Conservation (phyloP, 2,888 invertebrate genomes). For the Phrixothrix hirtus region DNA sequence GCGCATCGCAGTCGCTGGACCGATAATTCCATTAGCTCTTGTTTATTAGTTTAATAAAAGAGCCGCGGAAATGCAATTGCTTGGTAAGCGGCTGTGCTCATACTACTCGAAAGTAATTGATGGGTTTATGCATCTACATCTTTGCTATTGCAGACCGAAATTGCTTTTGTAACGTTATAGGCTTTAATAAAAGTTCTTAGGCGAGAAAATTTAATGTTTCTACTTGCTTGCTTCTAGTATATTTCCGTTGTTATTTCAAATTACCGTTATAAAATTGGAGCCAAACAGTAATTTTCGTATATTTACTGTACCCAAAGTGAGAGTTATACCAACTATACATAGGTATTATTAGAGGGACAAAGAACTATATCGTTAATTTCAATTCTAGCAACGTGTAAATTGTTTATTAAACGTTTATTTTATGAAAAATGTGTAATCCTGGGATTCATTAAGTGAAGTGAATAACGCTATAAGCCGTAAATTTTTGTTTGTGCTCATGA, state of each 20-base stretch:
- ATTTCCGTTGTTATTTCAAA: constrained; percentile 7
- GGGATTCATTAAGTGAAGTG: background rate
- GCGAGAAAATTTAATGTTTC: constrained; percentile 13
- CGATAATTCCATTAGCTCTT: constrained; percentile 32
- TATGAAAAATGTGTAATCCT: background rate
- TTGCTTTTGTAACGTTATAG: constrained; percentile 18
- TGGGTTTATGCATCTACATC: constrained; percentile 24
- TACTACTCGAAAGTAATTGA: constrained; percentile 20
- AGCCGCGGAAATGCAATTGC: constrained; percentile 32
- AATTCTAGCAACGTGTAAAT: too few relatives aligned
- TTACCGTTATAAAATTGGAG: constrained; percentile 9
- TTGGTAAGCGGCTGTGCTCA: constrained; percentile 21
- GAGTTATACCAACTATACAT: too few relatives aligned
- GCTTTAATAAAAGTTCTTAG: constrained; percentile 19
- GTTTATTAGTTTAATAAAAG: constrained; percentile 35
- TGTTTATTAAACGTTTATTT: background rate
- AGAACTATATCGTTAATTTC: too few relatives aligned
- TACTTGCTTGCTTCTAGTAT: constrained; percentile 6
- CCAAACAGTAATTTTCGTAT: background rate
- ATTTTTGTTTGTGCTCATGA: background rate
- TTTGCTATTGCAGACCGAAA: constrained; percentile 11
- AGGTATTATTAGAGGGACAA: too few relatives aligned
- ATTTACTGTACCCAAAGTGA: background rate
- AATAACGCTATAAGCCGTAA: too few relatives aligned
- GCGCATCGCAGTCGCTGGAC: constrained; percentile 26